These are phyloP conservation scores for Rhodeus uyekii DNA, from an alignment of 2,797 vertebrate genomes.

Conservation along the genomic window DNA sequence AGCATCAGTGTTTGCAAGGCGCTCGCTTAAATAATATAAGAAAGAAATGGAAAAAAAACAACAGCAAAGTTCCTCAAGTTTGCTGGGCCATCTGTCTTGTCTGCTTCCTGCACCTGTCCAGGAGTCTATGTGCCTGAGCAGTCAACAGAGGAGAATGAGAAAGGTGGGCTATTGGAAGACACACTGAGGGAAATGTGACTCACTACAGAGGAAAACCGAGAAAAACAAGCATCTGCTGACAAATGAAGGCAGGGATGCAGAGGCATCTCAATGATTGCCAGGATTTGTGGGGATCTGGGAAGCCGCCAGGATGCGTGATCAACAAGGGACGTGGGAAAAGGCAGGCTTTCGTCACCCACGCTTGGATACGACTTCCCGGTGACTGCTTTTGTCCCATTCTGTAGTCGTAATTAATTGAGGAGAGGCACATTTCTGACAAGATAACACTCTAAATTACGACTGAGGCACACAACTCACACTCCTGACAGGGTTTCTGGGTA, in stretches of 20 bases:
- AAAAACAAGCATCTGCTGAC: slow-evolving; percentile 48
- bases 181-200: slow-evolving; percentile 30
- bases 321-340: slow-evolving; percentile 36
- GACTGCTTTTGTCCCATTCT: slow-evolving; percentile 29
- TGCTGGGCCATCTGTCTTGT: slow-evolving; percentile 73
- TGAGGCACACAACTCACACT: slow-evolving; percentile 32
- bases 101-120: slow-evolving; percentile 68
- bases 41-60: background rate
- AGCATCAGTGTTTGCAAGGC: slow-evolving; percentile 34
- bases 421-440: slow-evolving; percentile 34
- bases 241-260: slow-evolving; percentile 21
- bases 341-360: slow-evolving; percentile 17
- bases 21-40: background rate
- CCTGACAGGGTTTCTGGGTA: slow-evolving; percentile 6
- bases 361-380: slow-evolving; percentile 25
- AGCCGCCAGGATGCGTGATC: slow-evolving; percentile 39
- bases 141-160: slow-evolving; percentile 17
- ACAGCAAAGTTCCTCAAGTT: slow-evolving; percentile 63
- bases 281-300: slow-evolving; percentile 53
- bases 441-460: slow-evolving; percentile 22
- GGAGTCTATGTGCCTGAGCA: slow-evolving; percentile 43
- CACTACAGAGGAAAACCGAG: slow-evolving; percentile 8
- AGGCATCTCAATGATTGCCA: slow-evolving; percentile 64
- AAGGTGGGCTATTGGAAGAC: slow-evolving; percentile 16
- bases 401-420: slow-evolving; percentile 45